Base-by-base conservation (phyloP, 2,888 invertebrate species). In the Netelia virgata region DNA sequence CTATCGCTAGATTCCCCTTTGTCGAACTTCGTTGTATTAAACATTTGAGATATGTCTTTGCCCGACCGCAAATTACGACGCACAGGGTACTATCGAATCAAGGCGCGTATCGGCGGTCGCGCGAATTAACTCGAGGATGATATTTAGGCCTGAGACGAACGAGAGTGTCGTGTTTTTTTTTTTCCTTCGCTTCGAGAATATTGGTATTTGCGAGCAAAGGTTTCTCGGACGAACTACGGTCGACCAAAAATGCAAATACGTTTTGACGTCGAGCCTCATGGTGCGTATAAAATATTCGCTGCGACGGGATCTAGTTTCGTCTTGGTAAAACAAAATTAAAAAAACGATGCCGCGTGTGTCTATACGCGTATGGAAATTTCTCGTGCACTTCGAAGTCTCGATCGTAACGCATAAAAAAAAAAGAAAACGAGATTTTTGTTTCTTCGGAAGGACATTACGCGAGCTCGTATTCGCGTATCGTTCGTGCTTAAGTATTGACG, bases 381-480 rank as follows among this genome's bases (percentile, higher is more conserved):
- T 57, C 11, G n/a, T 16, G 16, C 55, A 14, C 28, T 41, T 72
- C n/a, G 11, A 55, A 72, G 57, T 72, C 55, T 23, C n/a, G 57
- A 74, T 81, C 69, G 61, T 59, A 41, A 68, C 11, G 61, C 9
- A 72, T 53, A 53, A 53, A 70, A 70, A 72, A 53, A 53, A 70
- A 70, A 72, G 10, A 59, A 59, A 81, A 28, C 6, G 55, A 74
- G 63, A 36, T 36, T 55, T 20, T 41, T 43, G 76, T 66, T 76
- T 76, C 72, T 61, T 72, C 76, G 72, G 70, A 64, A 70, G 55
- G 70, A 53, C 57, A 57, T 57, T 47, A 47, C 47, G 47, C 47
- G 47, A n/a, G 10, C 11, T 14, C 47, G 14, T 47, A 47, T 47
- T 2, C 14, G 47, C 11, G 14, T 47, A 47, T 47, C 28, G 14